phyloP scores from a whole-genome alignment of 2,888 invertebrate genomes.

The Andrena hattorfiana region DNA sequence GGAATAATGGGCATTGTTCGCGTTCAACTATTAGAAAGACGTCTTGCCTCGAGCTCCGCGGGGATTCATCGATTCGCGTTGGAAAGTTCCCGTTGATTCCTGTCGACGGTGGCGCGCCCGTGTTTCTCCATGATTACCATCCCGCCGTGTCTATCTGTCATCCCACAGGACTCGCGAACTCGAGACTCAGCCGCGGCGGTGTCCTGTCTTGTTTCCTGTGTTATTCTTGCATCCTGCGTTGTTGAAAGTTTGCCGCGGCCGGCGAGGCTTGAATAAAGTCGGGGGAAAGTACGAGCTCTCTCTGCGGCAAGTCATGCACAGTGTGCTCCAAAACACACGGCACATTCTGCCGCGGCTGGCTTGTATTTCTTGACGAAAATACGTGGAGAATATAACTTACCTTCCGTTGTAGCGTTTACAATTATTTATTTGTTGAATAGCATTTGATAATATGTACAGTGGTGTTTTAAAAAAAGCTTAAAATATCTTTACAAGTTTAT shows the following conservation, averaged over 20 bases:
- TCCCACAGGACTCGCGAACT: slow-evolving; percentile 13
- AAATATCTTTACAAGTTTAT: no score
- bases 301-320: neutral
- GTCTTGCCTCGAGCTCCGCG: neutral
- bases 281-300: neutral
- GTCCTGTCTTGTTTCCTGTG: neutral
- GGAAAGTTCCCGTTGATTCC: slow-evolving; percentile 43
- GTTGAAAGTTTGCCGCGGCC: slow-evolving; percentile 4
- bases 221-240: slow-evolving; percentile 21
- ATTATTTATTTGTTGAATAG: no score
- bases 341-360: neutral
- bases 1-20: slow-evolving; percentile 63
- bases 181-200: slow-evolving; percentile 8
- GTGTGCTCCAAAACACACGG: neutral
- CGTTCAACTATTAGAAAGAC: slow-evolving; percentile 57
- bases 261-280: slow-evolving; percentile 16
- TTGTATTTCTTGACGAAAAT: no score
- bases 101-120: neutral
- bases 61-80: slow-evolving; percentile 40
- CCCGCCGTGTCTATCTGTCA: slow-evolving; percentile 20
- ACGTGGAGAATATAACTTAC: no score
- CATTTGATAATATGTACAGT: no score
- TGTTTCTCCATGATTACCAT: slow-evolving; percentile 35
- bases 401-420: no score
- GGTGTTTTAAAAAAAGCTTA: no score